Base-by-base conservation (phyloP, 1,140 invertebrate species). In the Pseudobourletiella spinata region DNA sequence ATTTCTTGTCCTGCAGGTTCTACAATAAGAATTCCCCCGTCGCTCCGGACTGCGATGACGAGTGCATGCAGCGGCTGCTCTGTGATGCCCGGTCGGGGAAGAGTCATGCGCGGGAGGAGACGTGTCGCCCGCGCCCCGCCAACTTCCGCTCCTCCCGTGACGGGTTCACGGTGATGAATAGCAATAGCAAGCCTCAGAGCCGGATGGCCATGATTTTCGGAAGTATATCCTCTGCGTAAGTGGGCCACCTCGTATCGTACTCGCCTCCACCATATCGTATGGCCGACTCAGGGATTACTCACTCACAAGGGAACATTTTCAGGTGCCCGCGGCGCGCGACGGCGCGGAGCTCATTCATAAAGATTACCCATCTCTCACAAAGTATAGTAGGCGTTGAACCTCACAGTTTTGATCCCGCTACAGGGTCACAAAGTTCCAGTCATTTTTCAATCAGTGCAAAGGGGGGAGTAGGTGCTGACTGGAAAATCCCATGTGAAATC, bases 21-120 rank as follows among this genome's bases (percentile, higher is more conserved):
- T 91, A 92, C 73, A 89, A 88, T 80, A 91, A 91, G 74, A 89
- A 88, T 72, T 91, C 88, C 58, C 86, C 88, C 1, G 85, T 86
- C 0, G 79, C 86, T 48, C 84, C 86, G 16, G 66, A 76, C 0
- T 93, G 89, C 73, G 87, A 90, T 74, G 83, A 84, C 1, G 87
- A 87, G 66, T 93, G 90, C 72, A 85, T 86, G 52, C 90, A 89
- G 74, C 80, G 88, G 4, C 79, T 93, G 66, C 74, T 93, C 1
- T 95, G 90, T 73, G 88, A 92, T 74, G 77, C 91, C 44, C 80
- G 87, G 28, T 90, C 88, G 1, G 90, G 89, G 1, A 80, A 87
- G 43, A 91, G 88, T 24, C 89, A 95, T 70, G 89, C 91, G 73
- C 80, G 89, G 1, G 86, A 86, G 72, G 82, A 83, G 35, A 79